phyloP scores from a whole-genome alignment of 1,140 invertebrate species.

The Homarus americanus region DNA sequence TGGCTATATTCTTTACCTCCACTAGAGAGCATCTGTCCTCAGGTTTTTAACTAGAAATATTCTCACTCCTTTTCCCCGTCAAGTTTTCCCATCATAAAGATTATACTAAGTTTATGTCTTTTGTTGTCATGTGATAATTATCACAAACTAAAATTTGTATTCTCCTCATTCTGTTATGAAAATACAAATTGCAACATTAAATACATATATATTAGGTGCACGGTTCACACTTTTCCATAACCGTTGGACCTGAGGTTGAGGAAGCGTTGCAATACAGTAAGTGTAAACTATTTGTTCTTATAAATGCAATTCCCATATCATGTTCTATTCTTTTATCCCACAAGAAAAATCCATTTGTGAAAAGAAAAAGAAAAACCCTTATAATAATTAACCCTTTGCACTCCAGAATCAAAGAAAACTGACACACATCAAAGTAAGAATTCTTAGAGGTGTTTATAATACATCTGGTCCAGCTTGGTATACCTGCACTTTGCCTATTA shows the following conservation, averaged over 20 bases:
- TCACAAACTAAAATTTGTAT: neutral
- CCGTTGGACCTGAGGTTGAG: neutral
- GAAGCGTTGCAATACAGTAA: neutral
- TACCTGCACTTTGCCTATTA: neutral
- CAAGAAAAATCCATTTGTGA: too few relatives aligned
- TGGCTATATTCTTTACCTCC: neutral
- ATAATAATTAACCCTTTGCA: neutral
- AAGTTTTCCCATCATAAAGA: neutral
- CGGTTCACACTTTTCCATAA: neutral
- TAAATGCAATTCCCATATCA: too few relatives aligned
- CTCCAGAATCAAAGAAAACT: neutral
- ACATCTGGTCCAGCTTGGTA: too few relatives aligned
- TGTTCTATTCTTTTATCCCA: too few relatives aligned
- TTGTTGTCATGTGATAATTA: neutral
- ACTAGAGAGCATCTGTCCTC: neutral
- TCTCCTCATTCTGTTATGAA: neutral
- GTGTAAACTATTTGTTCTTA: too few relatives aligned
- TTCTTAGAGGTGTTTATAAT: too few relatives aligned
- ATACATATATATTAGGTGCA: neutral
- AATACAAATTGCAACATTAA: neutral
- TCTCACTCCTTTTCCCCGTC: neutral
- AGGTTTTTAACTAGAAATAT: neutral
- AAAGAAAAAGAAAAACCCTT: too few relatives aligned
- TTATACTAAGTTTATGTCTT: too few relatives aligned
- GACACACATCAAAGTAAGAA: neutral